phyloP scores from a whole-genome alignment of 2,113 vertebrate genomes.

The Caloenas nicobarica region DNA sequence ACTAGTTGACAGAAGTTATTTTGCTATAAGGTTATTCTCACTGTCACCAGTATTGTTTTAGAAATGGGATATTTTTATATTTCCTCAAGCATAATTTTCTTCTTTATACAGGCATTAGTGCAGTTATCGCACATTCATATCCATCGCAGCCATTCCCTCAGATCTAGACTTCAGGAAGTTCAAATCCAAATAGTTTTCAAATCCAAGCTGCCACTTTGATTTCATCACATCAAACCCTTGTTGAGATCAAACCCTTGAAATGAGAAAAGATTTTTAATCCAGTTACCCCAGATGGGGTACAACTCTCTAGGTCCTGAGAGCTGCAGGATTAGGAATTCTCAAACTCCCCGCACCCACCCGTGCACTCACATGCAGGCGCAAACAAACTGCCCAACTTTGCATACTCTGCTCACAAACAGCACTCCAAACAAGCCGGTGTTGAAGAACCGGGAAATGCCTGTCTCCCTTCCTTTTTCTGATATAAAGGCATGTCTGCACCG shows the following conservation, averaged over 20 bases:
- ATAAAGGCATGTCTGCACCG: not conserved
- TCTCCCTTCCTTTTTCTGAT: not conserved
- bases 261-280: conserved; percentile 94
- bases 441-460: not conserved
- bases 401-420: conserved; percentile 41
- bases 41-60: not conserved
- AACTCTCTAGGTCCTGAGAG: conserved; percentile 82
- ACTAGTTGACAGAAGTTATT: not conserved
- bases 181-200: conserved; percentile 84
- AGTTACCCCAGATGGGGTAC: conserved; percentile 86
- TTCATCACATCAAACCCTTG: conserved; percentile 93
- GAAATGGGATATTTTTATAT: not conserved
- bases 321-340: conserved; percentile 86
- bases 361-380: not conserved
- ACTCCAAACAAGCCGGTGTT: not conserved
- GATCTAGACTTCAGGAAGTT: conserved; percentile 78
- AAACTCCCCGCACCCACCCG: conserved; percentile 47
- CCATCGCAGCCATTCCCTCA: conserved; percentile 41
- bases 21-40: not conserved
- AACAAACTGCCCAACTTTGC: conserved; percentile 46
- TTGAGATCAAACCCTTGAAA: conserved; percentile 98
- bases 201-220: conserved; percentile 98
- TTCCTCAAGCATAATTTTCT: conserved; percentile 13
- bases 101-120: conserved; percentile 25
- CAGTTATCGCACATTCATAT: conserved; percentile 40